Conservation (phyloP, 2,797 vertebrate species). For the Tarsius wallacei region DNA sequence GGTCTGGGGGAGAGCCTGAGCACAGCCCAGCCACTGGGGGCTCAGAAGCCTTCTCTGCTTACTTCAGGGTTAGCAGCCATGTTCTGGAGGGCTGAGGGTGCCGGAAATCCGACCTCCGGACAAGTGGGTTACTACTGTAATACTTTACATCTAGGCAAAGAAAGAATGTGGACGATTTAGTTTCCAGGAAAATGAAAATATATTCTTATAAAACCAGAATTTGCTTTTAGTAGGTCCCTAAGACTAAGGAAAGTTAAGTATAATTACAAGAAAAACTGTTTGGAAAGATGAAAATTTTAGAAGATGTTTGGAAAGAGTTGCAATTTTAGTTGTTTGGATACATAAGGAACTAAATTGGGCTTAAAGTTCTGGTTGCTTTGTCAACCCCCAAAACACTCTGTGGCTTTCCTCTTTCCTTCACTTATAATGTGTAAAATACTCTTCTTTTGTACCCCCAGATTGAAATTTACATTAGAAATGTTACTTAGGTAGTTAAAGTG, state of each 20-base stretch:
- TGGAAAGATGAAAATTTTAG: background rate
- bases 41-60: conserved; percentile 21
- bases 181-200: conserved; percentile 23
- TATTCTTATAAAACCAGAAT: conserved; percentile 13
- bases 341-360: background rate
- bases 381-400: background rate
- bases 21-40: background rate
- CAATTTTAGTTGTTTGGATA: background rate
- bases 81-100: conserved; percentile 23
- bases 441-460: background rate
- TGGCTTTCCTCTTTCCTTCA: background rate
- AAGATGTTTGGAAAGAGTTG: background rate
- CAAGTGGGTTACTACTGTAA: background rate
- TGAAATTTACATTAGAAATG: background rate
- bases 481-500: background rate
- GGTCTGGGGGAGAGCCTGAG: background rate
- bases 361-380: background rate
- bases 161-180: conserved; percentile 19
- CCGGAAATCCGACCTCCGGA: background rate
- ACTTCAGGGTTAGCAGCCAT: background rate
- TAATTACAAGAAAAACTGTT: background rate
- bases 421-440: background rate
- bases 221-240: background rate
- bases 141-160: conserved; percentile 15
- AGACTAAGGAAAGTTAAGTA: background rate